Evolutionary conservation across 2,113 vertebrate species (phyloP), one percentile per base, ranked within the genome.

Genomic region (Equus przewalskii): DNA sequence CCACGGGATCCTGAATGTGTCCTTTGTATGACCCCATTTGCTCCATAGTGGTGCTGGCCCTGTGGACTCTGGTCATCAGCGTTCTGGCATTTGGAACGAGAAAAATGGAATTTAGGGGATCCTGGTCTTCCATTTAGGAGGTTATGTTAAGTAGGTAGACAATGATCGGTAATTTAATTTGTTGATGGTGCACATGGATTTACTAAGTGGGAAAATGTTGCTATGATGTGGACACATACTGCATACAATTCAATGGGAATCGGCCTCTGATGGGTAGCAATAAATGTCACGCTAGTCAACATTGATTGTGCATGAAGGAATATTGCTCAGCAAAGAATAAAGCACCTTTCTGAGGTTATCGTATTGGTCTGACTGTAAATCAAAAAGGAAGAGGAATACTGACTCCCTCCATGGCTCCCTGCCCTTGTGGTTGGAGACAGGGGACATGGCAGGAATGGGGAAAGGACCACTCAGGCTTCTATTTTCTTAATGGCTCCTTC

Each of bases 261-360:
- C 14, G 14, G 92, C 75, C 83, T 95, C 95, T 54, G 58, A 73
- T 36, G 84, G 90, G 79, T 15, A 91, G 79, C 75, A 19, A 16
- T 96, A 28, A 94, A 82, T 78, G 92, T 89, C 97, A 69, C n/a
- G 82, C 73, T 89, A 81, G 62, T 93, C 82, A 12, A 6, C 86
- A 89, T 62, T 36, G 97, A 97, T 92, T 78, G 83, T 36, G 86
- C 95, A 21, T 49, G 73, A 73, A 97, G 83, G 83, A 94, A 86
- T 96, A 87, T 56, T 95, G 95, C 93, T 72, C 69, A 82, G 82
- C 87, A 92, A 86, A 75, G 91, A 92, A 79, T 88, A 46, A 62
- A 72, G 51, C 15, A 19, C n/a, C 80, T 92, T 73, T 86, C 28
- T 16, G 49, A n/a, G n/a, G 49, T 58, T n/a, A 28, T 56, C 62